These are phyloP conservation scores for Propithecus coquereli DNA, from an alignment of 2,113 vertebrate genomes.

Conservation along the genomic window DNA sequence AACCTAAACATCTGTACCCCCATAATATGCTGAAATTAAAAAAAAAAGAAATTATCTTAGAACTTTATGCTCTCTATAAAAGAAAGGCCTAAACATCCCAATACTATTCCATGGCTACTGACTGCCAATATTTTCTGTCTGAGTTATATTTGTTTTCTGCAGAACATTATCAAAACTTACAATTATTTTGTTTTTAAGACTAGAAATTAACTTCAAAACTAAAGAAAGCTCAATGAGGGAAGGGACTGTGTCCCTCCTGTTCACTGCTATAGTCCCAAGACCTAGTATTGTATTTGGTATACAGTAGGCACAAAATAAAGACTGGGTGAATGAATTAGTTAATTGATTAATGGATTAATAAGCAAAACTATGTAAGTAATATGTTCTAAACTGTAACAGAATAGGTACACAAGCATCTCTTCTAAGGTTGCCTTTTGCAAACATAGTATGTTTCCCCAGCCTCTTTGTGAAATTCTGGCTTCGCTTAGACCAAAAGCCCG, in stretches of 20 bases:
- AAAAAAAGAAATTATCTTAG: no score
- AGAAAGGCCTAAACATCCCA: background rate
- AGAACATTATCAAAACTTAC: background rate
- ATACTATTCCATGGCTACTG: background rate
- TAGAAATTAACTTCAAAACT: background rate
- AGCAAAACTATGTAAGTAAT: background rate
- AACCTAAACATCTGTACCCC: no score
- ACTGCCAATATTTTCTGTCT: background rate
- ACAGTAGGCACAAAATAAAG: background rate
- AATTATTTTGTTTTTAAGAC: conserved; percentile 13
- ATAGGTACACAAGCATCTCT: background rate
- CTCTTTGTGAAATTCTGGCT: background rate
- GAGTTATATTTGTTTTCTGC: background rate
- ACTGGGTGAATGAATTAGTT: background rate
- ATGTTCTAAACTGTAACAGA: background rate
- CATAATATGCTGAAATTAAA: no score
- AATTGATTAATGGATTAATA: background rate
- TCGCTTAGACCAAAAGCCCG: background rate
- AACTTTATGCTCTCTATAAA: background rate
- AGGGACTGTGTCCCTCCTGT: background rate
- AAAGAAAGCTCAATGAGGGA: background rate
- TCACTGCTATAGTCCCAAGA: background rate
- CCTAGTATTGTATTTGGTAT: background rate
- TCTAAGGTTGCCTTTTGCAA: background rate
- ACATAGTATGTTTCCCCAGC: background rate